phyloP scores from a whole-genome alignment of 2,113 vertebrate genomes.

The Clinocottus analis region DNA sequence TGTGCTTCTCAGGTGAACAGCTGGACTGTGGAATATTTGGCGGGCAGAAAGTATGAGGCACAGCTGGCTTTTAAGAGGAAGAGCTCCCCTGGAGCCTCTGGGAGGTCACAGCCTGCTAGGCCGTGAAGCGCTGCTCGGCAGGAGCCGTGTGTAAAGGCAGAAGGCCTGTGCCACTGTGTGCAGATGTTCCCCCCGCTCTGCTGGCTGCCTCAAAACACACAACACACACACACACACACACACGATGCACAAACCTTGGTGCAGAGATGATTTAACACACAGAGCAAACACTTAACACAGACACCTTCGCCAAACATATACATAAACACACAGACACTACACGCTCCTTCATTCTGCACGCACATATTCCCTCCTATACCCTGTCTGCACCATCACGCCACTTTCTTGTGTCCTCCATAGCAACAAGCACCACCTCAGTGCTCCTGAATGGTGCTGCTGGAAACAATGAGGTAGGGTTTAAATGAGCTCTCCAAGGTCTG shows the following conservation, averaged over 20 bases:
- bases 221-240: conserved; percentile 16
- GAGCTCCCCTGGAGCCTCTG: conserved; percentile 79
- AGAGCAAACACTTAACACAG: conserved; percentile 49
- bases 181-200: conserved; percentile 82
- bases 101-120: conserved; percentile 85
- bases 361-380: conserved; percentile 36
- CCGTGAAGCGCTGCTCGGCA: conserved; percentile 76
- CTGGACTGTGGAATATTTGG: conserved; percentile 84
- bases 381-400: conserved; percentile 37
- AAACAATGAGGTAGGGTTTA: conserved; percentile 69
- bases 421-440: conserved; percentile 64
- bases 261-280: conserved; percentile 62
- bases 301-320: conserved; percentile 45
- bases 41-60: conserved; percentile 77
- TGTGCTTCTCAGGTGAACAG: conserved; percentile 83
- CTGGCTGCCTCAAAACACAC: conserved; percentile 68
- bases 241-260: conserved; percentile 52
- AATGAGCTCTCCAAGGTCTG: conserved; percentile 77
- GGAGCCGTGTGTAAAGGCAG: conserved; percentile 80
- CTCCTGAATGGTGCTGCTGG: conserved; percentile 52
- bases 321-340: conserved; percentile 40
- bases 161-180: conserved; percentile 79
- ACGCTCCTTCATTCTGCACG: conserved; percentile 19
- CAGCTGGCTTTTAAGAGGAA: conserved; percentile 87
- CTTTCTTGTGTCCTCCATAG: conserved; percentile 66